phyloP scores from a whole-genome alignment of 2,888 invertebrate species.

The Heliconius charithonia region DNA sequence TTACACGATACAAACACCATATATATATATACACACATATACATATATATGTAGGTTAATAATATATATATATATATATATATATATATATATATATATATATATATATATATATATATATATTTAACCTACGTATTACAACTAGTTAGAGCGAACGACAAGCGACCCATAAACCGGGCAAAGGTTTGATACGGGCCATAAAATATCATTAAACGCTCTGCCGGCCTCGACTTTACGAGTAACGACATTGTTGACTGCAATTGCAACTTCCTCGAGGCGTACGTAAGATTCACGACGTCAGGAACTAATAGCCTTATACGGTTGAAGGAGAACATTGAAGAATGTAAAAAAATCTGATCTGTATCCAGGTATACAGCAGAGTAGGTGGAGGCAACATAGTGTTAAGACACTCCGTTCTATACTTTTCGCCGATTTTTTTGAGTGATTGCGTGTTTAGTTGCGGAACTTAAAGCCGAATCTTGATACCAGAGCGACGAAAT shows the following conservation, averaged over 20 bases:
- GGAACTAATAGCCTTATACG: constrained; percentile 22
- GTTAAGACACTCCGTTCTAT: no score
- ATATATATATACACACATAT: no score
- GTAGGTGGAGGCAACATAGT: no score
- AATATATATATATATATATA: no score
- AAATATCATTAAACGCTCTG: constrained; percentile 73
- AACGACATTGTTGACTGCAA: constrained; percentile 68
- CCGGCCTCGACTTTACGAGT: constrained; percentile 64
- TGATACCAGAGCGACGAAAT: no score
- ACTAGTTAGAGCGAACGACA: constrained; percentile 62
- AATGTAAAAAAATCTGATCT: background rate
- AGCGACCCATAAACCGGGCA: constrained; percentile 64
- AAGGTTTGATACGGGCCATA: constrained; percentile 71
- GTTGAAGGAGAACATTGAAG: constrained; percentile 7
- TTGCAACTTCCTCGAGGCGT: constrained; percentile 45
- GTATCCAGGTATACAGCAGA: no score
- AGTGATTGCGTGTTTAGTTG: no score
- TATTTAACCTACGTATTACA: background rate
- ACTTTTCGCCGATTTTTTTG: no score
- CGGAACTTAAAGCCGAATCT: no score
- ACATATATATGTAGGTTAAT: no score
- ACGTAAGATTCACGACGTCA: constrained; percentile 26
- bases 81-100: no score
- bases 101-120: background rate
- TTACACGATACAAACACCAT: background rate